A percentile compares a stretch with the other conserved stretches of the same genome.
phyloP scores from a whole-genome alignment of 2,888 invertebrate species.

The Epinotia ramella region DNA sequence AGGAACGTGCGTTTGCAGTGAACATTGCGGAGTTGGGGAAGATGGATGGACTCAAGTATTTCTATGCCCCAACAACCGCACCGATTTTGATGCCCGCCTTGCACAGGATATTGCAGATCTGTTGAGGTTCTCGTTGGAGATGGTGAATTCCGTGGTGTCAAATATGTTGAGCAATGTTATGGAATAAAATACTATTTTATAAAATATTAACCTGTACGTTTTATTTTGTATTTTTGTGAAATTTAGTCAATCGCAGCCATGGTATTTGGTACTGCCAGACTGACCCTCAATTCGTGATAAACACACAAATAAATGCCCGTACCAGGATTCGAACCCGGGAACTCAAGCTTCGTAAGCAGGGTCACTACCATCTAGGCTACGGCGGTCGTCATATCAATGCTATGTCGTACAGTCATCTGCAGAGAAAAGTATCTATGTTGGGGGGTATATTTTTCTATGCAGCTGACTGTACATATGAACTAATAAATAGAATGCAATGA shows the following conservation, averaged over 20 bases:
- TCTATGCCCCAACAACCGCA: constrained; percentile 10
- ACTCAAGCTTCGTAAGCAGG: no score
- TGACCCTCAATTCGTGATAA: no score
- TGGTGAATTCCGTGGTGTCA: constrained; percentile 8
- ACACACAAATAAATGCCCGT: no score
- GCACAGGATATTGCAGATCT: constrained; percentile 15
- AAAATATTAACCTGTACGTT: not conserved
- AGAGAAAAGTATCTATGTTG: no score
- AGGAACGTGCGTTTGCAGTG: constrained; percentile 17
- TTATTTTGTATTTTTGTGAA: no score
- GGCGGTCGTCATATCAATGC: no score
- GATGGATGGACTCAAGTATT: constrained; percentile 9
- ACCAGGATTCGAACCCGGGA: no score
- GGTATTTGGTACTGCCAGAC: no score
- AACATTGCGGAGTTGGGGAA: constrained; percentile 17
- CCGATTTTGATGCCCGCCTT: constrained; percentile 3
- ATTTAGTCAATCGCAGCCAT: no score
- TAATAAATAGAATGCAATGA: constrained; percentile 6
- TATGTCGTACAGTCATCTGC: no score
- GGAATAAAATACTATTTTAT: not conserved
- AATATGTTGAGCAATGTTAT: not conserved
- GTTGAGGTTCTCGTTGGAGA: constrained; percentile 7
- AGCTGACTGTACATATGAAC: not conserved
- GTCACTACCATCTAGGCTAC: no score
- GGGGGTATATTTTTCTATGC: no score